Percentiles rank a stretch among this genome's conserved stretches.
Evolutionary conservation across 2,797 vertebrate genomes (phyloP).

Genomic region (Malacoraja senta): DNA sequence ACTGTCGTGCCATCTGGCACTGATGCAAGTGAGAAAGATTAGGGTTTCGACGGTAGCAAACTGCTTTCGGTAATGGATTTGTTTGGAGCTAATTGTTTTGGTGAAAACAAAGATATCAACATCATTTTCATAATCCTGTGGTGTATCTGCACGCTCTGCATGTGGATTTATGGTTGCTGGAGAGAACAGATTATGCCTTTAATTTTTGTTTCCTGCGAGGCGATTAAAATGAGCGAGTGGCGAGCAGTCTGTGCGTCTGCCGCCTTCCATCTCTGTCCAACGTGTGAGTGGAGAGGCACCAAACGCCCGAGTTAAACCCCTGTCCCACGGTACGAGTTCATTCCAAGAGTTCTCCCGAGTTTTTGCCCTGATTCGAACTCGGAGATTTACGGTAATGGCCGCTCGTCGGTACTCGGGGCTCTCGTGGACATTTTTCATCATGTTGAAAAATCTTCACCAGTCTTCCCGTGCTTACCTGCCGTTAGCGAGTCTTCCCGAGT

Average conservation of each 20-base stretch:
- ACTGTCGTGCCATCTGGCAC: constrained; percentile 4
- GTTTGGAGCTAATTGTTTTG: constrained; percentile 2
- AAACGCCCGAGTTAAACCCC: no score
- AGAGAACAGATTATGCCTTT: background rate
- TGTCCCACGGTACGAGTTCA: no score
- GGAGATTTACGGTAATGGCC: no score
- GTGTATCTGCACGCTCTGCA: background rate
- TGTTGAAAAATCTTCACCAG: no score
- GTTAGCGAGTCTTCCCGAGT: no score
- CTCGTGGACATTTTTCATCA: no score
- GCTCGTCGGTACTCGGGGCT: no score
- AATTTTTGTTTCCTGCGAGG: background rate
- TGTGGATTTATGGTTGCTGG: background rate
- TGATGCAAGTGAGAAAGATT: constrained; percentile 13
- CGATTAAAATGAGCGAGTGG: background rate
- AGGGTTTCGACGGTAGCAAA: background rate
- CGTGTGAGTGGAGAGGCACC: background rate
- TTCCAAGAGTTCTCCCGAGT: no score
- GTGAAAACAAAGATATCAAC: constrained; percentile 1
- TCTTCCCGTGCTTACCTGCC: no score
- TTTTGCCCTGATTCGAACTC: no score
- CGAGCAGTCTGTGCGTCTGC: background rate
- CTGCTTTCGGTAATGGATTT: background rate
- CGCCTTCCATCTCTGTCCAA: background rate
- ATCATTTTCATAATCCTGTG: background rate